These are phyloP conservation scores for Drosophila colorata DNA, from an alignment of 2,888 invertebrate species.

Conservation along the genomic window DNA sequence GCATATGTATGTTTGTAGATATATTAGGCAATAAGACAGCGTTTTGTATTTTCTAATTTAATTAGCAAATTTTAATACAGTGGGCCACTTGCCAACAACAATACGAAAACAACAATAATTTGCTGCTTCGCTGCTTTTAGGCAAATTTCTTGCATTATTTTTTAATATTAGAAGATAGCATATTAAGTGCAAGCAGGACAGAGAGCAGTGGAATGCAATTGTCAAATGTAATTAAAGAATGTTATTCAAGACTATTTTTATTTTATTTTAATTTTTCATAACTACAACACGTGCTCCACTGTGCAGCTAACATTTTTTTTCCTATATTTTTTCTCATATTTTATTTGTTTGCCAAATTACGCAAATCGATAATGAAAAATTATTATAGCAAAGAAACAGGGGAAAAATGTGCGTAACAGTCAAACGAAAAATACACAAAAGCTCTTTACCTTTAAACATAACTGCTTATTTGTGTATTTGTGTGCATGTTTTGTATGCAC, in stretches of 20 bases:
- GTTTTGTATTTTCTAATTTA: conserved; percentile 42
- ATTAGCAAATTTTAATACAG: conserved; percentile 42
- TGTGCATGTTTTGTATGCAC: not conserved
- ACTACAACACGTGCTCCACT: conserved; percentile 6
- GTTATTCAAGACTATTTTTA: too few species aligned
- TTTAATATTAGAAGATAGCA: not conserved
- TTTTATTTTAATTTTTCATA: not conserved
- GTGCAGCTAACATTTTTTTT: conserved; percentile 8
- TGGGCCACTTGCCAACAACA: not conserved
- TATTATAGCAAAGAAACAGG: conserved; percentile 12
- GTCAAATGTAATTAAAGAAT: not conserved
- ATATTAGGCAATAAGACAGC: conserved; percentile 12
- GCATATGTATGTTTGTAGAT: not conserved
- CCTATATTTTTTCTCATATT: conserved; percentile 4
- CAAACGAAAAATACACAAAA: conserved; percentile 29
- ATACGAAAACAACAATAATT: not conserved
- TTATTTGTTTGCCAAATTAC: conserved; percentile 39
- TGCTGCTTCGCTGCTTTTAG: not conserved
- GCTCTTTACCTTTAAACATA: not conserved
- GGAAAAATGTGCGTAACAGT: conserved; percentile 21
- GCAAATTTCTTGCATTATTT: not conserved
- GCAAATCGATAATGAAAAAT: conserved; percentile 50
- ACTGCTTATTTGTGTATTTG: conserved; percentile 2
- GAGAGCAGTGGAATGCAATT: conserved; percentile 4
- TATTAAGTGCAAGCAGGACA: too few species aligned